phyloP scores from a whole-genome alignment of 2,797 vertebrate species.

The Ctenochaetus hawaiiensis region DNA sequence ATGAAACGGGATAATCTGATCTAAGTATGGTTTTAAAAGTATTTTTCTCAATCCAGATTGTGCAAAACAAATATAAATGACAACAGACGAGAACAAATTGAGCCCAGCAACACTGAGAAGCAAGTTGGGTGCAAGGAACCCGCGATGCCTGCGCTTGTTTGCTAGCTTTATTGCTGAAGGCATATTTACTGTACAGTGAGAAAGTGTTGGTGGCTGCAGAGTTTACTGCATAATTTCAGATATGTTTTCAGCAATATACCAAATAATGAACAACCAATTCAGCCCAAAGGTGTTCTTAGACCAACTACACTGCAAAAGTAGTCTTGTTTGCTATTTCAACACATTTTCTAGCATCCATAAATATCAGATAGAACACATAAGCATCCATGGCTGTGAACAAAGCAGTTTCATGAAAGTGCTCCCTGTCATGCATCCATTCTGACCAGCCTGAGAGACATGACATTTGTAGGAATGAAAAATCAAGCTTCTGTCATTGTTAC shows the following conservation, averaged over 20 bases:
- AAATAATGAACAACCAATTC: neutral
- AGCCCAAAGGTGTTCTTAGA: too few species aligned
- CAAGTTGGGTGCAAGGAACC: neutral
- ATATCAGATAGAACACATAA: too few species aligned
- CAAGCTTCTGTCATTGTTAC: neutral
- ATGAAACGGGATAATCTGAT: too few species aligned
- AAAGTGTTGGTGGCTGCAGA: neutral
- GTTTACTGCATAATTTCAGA: neutral
- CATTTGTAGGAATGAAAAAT: neutral
- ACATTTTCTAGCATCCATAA: neutral
- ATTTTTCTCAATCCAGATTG: neutral
- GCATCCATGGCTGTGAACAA: neutral
- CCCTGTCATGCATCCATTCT: neutral
- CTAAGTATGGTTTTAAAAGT: neutral
- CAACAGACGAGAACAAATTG: neutral
- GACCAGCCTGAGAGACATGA: neutral
- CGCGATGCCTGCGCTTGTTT: neutral
- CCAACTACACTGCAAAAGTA: too few species aligned
- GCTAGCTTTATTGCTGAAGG: neutral
- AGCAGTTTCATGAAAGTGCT: neutral
- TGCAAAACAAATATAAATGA: too few species aligned
- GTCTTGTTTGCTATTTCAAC: neutral
- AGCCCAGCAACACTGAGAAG: neutral
- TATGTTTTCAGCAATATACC: neutral
- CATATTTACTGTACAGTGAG: neutral